These are phyloP conservation scores for Ctenopoma multispine DNA, from an alignment of 2,797 vertebrate genomes.

Conservation along the genomic window DNA sequence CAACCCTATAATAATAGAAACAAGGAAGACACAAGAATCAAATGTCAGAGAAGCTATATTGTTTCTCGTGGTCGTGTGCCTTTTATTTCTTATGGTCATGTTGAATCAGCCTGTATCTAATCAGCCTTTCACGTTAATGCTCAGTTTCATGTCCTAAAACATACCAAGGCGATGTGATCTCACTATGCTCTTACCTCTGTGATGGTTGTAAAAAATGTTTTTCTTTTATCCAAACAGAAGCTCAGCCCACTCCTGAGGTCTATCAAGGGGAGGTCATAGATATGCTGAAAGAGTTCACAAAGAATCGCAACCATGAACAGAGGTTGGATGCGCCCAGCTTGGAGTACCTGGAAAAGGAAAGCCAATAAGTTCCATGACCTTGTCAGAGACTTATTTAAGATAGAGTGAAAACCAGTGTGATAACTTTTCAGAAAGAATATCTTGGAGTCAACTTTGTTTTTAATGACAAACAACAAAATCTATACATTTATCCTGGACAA, in stretches of 20 bases:
- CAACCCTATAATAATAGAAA: not conserved
- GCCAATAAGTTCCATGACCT: constrained; percentile 46
- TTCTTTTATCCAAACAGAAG: constrained; percentile 79
- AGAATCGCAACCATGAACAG: constrained; percentile 93
- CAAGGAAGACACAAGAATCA: not conserved
- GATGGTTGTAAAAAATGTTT: not conserved
- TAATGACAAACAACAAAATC: not conserved
- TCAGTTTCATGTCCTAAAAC: constrained; percentile 63
- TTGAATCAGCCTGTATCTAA: not conserved
- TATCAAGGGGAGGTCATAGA: constrained; percentile 93
- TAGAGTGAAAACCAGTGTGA: constrained; percentile 9
- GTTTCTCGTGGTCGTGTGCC: not conserved
- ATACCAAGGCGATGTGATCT: constrained; percentile 47
- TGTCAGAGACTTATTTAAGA: constrained; percentile 43
- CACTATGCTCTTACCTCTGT: not conserved
- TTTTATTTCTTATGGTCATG: not conserved
- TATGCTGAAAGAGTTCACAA: constrained; percentile 92
- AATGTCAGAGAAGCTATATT: not conserved
- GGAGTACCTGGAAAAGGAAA: constrained; percentile 89
- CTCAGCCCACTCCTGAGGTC: constrained; percentile 87
- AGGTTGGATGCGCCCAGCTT: constrained; percentile 91
- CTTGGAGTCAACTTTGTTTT: not conserved
- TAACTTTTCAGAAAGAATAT: constrained; percentile 10
- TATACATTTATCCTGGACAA: not conserved
- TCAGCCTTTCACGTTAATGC: constrained; percentile 15